These are phyloP conservation scores for Iguana delicatissima DNA, from an alignment of 2,797 vertebrate genomes.

Conservation along the genomic window DNA sequence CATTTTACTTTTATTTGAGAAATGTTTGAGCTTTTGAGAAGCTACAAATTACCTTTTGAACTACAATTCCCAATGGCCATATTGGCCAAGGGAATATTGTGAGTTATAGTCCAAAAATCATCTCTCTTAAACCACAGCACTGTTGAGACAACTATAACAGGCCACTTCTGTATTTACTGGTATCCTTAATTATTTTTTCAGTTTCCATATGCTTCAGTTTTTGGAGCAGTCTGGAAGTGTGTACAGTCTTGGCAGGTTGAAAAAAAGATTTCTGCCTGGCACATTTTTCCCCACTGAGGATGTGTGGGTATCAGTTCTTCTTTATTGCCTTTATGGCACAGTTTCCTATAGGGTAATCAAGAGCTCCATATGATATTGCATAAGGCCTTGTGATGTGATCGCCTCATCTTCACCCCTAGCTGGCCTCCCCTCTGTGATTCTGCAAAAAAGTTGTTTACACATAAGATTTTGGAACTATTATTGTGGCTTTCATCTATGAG, in stretches of 20 bases:
- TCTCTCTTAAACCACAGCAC: too few species aligned
- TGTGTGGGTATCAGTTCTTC: neutral
- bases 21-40: too few species aligned
- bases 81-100: too few species aligned
- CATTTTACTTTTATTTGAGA: neutral
- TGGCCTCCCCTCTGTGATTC: neutral
- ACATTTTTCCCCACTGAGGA: neutral
- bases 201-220: slow-evolving; percentile 37
- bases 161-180: slow-evolving; percentile 32
- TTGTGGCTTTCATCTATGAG: slow-evolving; percentile 30
- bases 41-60: too few species aligned
- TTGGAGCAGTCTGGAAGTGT: slow-evolving; percentile 33
- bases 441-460: slow-evolving; percentile 12
- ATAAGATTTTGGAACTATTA: neutral
- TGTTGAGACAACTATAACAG: neutral
- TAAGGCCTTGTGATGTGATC: neutral
- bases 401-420: neutral
- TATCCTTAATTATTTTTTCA: neutral
- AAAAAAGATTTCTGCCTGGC: slow-evolving; percentile 1
- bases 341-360: neutral
- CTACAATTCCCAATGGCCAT: too few species aligned
- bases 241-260: slow-evolving; percentile 9
- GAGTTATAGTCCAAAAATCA: too few species aligned
- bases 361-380: neutral
- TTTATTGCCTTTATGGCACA: slow-evolving; percentile 30